A percentile compares a stretch with the other conserved stretches of the same genome.
phyloP scores from a whole-genome alignment of 2,888 invertebrate genomes.

The Lingula anatina region DNA sequence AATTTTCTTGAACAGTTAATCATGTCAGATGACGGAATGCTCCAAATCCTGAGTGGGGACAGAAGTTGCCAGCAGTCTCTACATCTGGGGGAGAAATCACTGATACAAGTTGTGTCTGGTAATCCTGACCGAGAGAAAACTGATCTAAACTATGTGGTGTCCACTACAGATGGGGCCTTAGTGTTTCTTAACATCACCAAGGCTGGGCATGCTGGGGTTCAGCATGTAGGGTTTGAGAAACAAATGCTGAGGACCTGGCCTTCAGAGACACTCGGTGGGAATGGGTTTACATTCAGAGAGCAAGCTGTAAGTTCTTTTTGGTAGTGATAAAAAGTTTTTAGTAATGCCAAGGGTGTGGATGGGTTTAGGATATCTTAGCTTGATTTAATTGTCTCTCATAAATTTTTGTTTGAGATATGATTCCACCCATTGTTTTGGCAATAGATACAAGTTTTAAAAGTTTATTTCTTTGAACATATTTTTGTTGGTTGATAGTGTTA shows the following conservation, averaged over 20 bases:
- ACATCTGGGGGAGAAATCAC: constrained; percentile 35
- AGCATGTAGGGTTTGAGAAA: background rate
- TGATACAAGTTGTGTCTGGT: constrained; percentile 38
- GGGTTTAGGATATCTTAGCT: too few relatives aligned
- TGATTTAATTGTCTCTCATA: too few relatives aligned
- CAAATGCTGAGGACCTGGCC: constrained; percentile 7
- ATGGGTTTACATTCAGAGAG: too few relatives aligned
- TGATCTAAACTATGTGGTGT: constrained; percentile 36
- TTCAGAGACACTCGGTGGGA: constrained; percentile 21
- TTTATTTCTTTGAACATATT: too few relatives aligned
- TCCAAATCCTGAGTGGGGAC: constrained; percentile 37
- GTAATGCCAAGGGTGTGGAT: too few relatives aligned
- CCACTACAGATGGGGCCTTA: constrained; percentile 43
- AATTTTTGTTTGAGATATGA: too few relatives aligned
- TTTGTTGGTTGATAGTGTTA: too few relatives aligned
- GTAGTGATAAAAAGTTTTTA: background rate
- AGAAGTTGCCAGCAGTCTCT: constrained; percentile 31
- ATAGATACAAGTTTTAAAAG: too few relatives aligned
- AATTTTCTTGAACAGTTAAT: constrained; percentile 8
- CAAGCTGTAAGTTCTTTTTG: constrained; percentile 23
- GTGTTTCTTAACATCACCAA: too few relatives aligned
- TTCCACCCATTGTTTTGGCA: too few relatives aligned
- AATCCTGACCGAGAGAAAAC: constrained; percentile 31
- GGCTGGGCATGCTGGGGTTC: constrained; percentile 8
- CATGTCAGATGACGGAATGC: constrained; percentile 32